Evolutionary conservation across 2,113 vertebrate genomes (phyloP).

Genomic region (Antidorcas marsupialis): DNA sequence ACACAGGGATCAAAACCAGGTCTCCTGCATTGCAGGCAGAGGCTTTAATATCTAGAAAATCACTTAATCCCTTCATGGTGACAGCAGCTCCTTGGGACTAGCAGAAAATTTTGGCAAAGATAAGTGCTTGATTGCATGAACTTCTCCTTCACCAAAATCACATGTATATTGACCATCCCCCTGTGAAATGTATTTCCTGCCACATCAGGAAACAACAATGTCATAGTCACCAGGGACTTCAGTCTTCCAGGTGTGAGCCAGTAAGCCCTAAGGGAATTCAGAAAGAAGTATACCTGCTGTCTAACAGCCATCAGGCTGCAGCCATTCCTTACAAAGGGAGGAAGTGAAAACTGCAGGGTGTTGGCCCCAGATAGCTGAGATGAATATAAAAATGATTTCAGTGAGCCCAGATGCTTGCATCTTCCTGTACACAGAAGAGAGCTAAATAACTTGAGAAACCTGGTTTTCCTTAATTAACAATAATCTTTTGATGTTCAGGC

Average conservation of each 20-base stretch:
- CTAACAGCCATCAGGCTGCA: neutral
- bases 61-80: neutral
- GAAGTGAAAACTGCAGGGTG: neutral
- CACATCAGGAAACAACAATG: neutral
- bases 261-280: neutral
- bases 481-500: neutral
- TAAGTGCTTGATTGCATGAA: neutral
- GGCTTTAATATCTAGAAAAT: neutral
- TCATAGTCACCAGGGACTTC: neutral
- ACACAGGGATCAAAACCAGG: too few species aligned
- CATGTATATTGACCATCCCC: neutral
- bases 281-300: neutral
- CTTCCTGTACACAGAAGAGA: neutral
- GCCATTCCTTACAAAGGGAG: neutral
- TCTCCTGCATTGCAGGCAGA: too few species aligned
- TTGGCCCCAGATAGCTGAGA: neutral
- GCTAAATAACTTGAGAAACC: neutral
- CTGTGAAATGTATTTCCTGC: neutral
- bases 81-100: neutral
- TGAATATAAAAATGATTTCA: neutral
- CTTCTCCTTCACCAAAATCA: neutral
- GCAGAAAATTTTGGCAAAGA: neutral
- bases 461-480: neutral
- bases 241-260: neutral
- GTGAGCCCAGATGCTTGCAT: neutral